phyloP scores from a whole-genome alignment of 37 sponge, comb jelly and placozoan genomes.

The Hexactinellida sp. region DNA sequence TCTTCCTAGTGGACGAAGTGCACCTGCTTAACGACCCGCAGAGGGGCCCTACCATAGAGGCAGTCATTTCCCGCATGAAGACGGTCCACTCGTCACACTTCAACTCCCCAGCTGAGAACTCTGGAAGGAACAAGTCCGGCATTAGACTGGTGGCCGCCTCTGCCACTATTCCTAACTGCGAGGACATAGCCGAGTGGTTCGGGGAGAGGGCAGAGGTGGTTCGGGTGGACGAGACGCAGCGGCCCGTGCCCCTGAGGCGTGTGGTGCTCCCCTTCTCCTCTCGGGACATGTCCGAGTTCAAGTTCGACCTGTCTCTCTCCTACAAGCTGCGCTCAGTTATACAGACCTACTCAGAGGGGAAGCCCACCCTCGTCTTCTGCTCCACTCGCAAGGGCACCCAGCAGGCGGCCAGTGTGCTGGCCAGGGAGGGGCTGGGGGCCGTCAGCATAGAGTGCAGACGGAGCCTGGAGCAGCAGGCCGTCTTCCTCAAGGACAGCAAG shows the following conservation, averaged over 20 bases:
- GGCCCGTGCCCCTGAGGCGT: constrained; percentile 79
- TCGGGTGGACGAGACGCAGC: constrained; percentile 81
- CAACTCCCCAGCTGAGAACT: background rate
- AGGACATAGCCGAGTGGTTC: constrained; percentile 46
- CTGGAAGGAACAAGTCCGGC: background rate
- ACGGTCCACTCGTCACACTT: constrained; percentile 58
- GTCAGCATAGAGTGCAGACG: constrained; percentile 52
- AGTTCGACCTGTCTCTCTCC: constrained; percentile 84
- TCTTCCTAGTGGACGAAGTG: constrained; percentile 94
- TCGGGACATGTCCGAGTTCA: constrained; percentile 56
- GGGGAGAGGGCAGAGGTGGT: background rate
- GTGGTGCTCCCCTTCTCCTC: constrained; percentile 83
- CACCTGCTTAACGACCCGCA: constrained; percentile 88
- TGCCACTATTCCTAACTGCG: constrained; percentile 90
- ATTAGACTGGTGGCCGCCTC: constrained; percentile 92
- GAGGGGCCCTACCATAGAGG: constrained; percentile 93
- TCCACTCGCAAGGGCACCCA: constrained; percentile 87
- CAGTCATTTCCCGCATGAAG: constrained; percentile 97
- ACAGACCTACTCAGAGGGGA: constrained; percentile 75
- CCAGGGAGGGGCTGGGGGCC: constrained; percentile 80
- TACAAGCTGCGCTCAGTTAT: constrained; percentile 79
- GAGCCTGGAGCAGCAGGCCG: constrained; percentile 39
- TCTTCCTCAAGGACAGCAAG: constrained; percentile 61
- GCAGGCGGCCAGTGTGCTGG: constrained; percentile 76
- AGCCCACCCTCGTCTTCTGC: constrained; percentile 94